Percentiles rank a stretch among this genome's conserved stretches.
These are phyloP conservation scores for Podarcis muralis DNA, from an alignment of 2,113 vertebrate species.

Conservation along the genomic window DNA sequence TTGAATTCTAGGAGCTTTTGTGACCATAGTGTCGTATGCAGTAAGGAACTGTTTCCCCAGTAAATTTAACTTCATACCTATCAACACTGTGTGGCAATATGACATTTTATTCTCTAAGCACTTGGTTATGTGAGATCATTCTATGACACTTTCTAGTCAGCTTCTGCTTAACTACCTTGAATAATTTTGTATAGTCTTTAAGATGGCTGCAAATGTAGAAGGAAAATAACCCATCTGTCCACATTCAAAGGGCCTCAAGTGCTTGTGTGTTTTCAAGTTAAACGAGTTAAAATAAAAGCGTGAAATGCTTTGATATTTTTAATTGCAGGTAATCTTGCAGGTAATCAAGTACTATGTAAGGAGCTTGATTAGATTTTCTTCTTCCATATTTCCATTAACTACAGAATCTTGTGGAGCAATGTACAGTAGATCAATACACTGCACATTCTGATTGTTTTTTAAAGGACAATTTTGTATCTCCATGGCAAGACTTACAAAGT, in stretches of 20 bases:
- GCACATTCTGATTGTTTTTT: neutral
- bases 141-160: neutral
- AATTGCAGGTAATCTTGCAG: neutral
- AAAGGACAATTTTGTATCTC: neutral
- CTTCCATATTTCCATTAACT: neutral
- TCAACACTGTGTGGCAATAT: neutral
- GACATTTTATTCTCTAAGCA: neutral
- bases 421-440: neutral
- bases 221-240: neutral
- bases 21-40: neutral
- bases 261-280: neutral
- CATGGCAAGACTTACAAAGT: neutral
- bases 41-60: neutral
- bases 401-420: neutral
- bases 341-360: neutral
- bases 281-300: neutral
- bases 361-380: neutral
- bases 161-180: neutral
- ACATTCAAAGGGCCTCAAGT: neutral
- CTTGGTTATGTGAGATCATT: neutral
- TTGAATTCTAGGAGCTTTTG: neutral
- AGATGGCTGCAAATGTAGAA: neutral
- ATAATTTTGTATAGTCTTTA: constrained; percentile 6
- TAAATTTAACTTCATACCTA: neutral
- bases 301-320: neutral